Conservation (phyloP, 1,140 invertebrate genomes). For the Orussus abietinus region DNA sequence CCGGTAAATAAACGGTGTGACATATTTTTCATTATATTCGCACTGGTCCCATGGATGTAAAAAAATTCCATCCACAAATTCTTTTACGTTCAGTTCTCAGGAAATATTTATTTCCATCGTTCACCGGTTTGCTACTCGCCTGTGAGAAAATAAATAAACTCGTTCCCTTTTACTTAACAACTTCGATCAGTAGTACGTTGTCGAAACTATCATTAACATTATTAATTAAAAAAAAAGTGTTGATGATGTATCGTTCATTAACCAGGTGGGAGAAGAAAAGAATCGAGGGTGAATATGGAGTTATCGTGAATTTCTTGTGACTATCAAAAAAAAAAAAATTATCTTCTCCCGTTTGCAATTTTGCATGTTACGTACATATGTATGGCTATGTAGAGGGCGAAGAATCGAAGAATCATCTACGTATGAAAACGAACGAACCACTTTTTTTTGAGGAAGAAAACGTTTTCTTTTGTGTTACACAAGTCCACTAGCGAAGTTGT, state of each 20-base stretch:
- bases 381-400: slow-evolving; percentile 19
- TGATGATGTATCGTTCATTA: slow-evolving; percentile 28
- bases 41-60: too few relatives aligned
- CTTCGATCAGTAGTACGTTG: slow-evolving; percentile 17
- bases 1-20: too few relatives aligned
- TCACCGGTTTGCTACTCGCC: too few relatives aligned
- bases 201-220: slow-evolving; percentile 20
- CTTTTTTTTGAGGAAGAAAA: slow-evolving; percentile 14
- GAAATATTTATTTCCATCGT: neutral
- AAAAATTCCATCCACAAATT: too few relatives aligned
- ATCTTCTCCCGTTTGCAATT: slow-evolving; percentile 34
- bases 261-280: too few relatives aligned
- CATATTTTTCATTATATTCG: too few relatives aligned
- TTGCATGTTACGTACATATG: slow-evolving; percentile 31
- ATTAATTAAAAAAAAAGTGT: slow-evolving; percentile 14
- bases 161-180: slow-evolving; percentile 33
- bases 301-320: slow-evolving; percentile 23
- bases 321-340: slow-evolving; percentile 26
- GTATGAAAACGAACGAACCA: slow-evolving; percentile 16
- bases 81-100: too few relatives aligned
- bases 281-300: too few relatives aligned
- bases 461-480: slow-evolving; percentile 25
- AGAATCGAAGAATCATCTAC: too few relatives aligned
- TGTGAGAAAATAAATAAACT: neutral
- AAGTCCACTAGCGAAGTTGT: slow-evolving; percentile 15